Percentiles rank a stretch among this genome's conserved stretches.
Conservation (phyloP, 1,140 invertebrate species). For the Eupristina koningsbergeri region DNA sequence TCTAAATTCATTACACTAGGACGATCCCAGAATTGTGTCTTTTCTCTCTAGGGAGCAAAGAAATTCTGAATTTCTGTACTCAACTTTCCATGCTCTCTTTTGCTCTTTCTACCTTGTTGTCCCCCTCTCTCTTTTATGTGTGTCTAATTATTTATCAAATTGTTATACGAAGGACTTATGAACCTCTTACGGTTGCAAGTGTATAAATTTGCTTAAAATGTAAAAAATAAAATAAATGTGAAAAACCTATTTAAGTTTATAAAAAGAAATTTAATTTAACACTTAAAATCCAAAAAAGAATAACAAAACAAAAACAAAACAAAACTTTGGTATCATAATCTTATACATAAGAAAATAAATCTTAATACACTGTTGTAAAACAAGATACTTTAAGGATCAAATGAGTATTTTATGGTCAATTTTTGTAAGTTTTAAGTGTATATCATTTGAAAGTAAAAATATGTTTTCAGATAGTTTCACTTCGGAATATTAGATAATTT, state of each 20-base stretch:
- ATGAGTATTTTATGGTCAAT: neutral
- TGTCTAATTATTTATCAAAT: conserved; percentile 47
- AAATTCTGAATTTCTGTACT: conserved; percentile 15
- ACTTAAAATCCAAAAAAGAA: too few species aligned
- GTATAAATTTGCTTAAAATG: too few species aligned
- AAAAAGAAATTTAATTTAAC: too few species aligned
- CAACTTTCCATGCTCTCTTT: neutral
- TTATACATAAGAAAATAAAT: neutral
- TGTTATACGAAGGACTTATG: neutral
- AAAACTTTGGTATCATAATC: neutral
- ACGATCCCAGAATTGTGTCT: conserved; percentile 6
- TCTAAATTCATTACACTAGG: conserved; percentile 45
- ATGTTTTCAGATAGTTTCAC: neutral
- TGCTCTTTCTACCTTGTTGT: neutral
- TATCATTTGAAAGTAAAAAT: neutral
- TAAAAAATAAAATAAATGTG: neutral
- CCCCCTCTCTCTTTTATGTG: neutral
- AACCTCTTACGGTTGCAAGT: neutral
- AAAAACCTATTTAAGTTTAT: neutral
- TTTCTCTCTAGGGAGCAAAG: neutral
- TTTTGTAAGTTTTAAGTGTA: neutral
- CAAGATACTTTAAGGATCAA: conserved; percentile 6
- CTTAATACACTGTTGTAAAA: neutral
- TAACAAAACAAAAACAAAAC: neutral
- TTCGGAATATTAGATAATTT: neutral